Percentiles rank a stretch among this genome's conserved stretches.
Evolutionary conservation across 92 coral and sea anemone species (phyloP).

Genomic region (Epizoanthus scotinus): DNA sequence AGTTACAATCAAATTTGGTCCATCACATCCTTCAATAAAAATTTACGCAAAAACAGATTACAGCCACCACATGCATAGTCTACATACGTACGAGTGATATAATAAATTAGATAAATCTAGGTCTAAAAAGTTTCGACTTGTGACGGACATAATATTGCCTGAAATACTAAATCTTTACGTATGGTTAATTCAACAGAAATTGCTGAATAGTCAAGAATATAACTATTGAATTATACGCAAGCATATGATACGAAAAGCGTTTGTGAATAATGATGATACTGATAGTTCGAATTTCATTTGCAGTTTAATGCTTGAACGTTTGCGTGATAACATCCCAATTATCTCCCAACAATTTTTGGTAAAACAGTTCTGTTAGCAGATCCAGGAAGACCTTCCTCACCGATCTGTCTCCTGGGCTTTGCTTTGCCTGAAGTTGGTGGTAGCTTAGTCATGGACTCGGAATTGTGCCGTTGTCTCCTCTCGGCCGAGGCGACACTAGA

Average conservation of each 20-base stretch:
- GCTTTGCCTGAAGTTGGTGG: conserved; percentile 94
- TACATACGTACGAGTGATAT: conserved; percentile 1
- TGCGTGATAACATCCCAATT: conserved; percentile 9
- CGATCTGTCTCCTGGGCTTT: conserved; percentile 75
- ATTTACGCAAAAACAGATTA: background rate
- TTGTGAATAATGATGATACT: background rate
- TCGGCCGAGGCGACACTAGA: conserved; percentile 61
- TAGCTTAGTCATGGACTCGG: conserved; percentile 81
- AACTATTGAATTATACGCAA: background rate
- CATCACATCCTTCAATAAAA: background rate
- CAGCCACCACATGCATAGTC: background rate
- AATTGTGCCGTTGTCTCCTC: conserved; percentile 57
- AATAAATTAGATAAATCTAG: conserved; percentile 15
- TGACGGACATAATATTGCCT: background rate
- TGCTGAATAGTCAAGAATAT: too few species aligned
- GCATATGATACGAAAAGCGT: conserved; percentile 31
- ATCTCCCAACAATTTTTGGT: conserved; percentile 99
- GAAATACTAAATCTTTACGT: background rate
- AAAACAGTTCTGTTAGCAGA: conserved; percentile 91
- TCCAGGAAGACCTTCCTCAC: conserved; percentile 59
- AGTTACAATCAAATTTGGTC: conserved; percentile 10
- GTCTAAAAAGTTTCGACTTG: background rate
- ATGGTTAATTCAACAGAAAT: background rate
- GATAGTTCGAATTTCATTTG: background rate
- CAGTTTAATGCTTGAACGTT: background rate